Percentiles rank a stretch among this genome's conserved stretches.
phyloP scores from a whole-genome alignment of 2,113 vertebrate genomes.

The Leucopsar rothschildi region DNA sequence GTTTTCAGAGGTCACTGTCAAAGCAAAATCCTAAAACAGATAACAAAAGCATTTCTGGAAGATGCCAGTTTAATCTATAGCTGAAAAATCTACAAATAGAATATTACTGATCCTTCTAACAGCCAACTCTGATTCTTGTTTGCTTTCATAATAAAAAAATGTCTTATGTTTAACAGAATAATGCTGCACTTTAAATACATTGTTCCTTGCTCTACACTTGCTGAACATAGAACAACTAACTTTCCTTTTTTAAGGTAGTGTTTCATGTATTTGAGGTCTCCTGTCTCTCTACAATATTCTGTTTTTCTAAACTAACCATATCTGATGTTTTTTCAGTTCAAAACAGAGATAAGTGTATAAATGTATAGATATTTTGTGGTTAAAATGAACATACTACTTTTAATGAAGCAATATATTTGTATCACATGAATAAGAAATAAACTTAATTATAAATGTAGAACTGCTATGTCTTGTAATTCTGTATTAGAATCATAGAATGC shows the following conservation, averaged over 20 bases:
- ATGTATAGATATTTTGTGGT: not conserved
- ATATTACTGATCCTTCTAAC: not conserved
- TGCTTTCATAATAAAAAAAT: not conserved
- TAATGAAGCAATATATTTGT: not conserved
- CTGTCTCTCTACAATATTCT: not conserved
- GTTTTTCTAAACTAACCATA: not conserved
- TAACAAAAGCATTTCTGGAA: not conserved
- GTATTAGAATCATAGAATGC: not conserved
- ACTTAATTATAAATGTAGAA: not conserved
- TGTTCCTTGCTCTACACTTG: not conserved
- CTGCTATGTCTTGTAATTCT: not conserved
- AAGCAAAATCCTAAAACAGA: not conserved
- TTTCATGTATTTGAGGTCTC: not conserved
- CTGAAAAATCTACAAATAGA: not conserved
- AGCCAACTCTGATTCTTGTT: rapidly evolving
- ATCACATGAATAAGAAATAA: not conserved
- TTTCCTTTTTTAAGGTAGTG: not conserved
- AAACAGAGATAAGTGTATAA: not conserved
- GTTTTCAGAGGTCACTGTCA: not conserved
- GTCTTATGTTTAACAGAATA: not conserved
- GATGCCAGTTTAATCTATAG: not conserved
- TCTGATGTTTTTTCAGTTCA: not conserved
- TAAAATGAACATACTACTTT: not conserved
- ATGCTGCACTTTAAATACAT: not conserved
- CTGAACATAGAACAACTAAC: not conserved